Conservation (phyloP, 2,888 invertebrate species). For the Trichopoda pennipes region DNA sequence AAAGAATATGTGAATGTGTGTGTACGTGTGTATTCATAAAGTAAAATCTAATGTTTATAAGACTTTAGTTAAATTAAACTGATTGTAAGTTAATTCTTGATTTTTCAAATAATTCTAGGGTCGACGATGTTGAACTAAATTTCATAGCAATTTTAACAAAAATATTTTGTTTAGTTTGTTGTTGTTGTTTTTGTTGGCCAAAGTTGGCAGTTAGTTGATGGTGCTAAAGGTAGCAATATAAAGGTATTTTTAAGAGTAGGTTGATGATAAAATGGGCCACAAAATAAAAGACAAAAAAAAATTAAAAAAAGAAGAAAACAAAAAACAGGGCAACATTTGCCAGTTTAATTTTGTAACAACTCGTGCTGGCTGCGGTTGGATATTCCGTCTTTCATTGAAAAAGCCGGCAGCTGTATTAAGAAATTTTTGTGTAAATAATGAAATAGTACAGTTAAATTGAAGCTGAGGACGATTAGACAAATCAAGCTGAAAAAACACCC, state of each 20-base stretch:
- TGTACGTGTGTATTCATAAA: no score
- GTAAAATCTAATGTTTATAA: no score
- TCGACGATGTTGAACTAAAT: no score
- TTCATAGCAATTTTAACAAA: not conserved
- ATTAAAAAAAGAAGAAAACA: not conserved
- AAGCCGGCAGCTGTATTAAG: constrained; percentile 66
- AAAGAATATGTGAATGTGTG: no score
- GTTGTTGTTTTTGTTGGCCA: constrained; percentile 21
- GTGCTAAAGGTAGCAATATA: constrained; percentile 68
- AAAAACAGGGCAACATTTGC: constrained; percentile 50
- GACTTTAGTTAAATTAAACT: no score
- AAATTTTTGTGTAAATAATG: constrained; percentile 65
- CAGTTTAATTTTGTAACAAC: constrained; percentile 67
- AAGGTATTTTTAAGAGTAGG: constrained; percentile 65
- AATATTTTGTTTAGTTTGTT: constrained; percentile 3
- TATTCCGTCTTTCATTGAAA: constrained; percentile 62
- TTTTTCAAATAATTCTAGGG: not conserved
- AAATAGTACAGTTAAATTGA: constrained; percentile 24
- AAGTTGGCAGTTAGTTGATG: constrained; percentile 26
- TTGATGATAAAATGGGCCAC: constrained; percentile 70
- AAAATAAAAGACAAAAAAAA: constrained; percentile 40
- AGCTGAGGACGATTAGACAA: constrained; percentile 64
- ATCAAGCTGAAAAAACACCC: constrained; percentile 68
- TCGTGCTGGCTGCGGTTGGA: constrained; percentile 61
- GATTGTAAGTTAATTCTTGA: not conserved